phyloP scores from a whole-genome alignment of 2,113 vertebrate species.

The Lepisosteus oculatus region DNA sequence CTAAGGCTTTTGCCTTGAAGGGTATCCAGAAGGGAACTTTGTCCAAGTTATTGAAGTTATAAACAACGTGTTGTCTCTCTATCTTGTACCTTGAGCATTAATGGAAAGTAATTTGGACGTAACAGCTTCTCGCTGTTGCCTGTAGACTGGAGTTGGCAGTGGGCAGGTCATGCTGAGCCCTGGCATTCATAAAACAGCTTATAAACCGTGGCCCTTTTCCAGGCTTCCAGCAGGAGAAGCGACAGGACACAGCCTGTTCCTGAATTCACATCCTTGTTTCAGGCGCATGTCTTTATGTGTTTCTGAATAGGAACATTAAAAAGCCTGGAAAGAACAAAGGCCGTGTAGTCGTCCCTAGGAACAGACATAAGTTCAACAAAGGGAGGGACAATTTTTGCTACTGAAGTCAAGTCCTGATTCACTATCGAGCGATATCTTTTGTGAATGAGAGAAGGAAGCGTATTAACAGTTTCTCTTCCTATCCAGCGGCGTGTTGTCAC shows the following conservation, averaged over 20 bases:
- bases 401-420: too few species aligned
- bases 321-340: neutral
- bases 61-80: constrained; percentile 5
- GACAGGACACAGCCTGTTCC: neutral
- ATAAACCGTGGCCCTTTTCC: neutral
- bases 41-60: constrained; percentile 11
- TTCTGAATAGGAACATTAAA: neutral
- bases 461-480: too few species aligned
- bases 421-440: too few species aligned
- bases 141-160: neutral
- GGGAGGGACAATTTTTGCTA: too few species aligned
- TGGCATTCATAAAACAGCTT: neutral
- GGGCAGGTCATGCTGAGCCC: neutral
- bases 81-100: neutral
- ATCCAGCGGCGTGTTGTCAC: neutral
- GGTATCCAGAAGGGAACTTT: neutral
- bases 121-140: neutral
- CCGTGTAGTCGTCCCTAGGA: neutral
- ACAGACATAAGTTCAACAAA: too few species aligned
- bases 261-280: neutral
- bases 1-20: neutral
- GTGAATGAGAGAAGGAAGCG: too few species aligned
- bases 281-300: neutral
- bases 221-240: neutral
- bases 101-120: neutral